Conservation (phyloP, 2,113 vertebrate genomes). For the Dipodomys ordii region DNA sequence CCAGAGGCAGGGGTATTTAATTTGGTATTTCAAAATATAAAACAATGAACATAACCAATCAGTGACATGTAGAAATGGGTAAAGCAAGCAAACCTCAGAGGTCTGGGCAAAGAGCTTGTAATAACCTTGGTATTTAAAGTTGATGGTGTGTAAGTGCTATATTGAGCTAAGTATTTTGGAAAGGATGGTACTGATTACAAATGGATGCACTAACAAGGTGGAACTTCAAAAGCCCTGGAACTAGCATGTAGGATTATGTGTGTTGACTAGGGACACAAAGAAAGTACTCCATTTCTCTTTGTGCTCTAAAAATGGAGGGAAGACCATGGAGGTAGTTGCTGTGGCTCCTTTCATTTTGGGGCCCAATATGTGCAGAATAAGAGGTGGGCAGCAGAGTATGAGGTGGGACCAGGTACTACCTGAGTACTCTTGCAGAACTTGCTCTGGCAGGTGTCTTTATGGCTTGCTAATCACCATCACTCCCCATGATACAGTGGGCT, state of each 20-base stretch:
- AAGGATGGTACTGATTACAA: background rate
- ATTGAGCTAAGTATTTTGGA: background rate
- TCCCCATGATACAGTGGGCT: background rate
- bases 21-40: background rate
- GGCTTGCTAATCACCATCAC: background rate
- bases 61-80: background rate
- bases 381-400: background rate
- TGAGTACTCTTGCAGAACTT: too few relatives aligned
- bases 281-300: background rate
- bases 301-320: background rate
- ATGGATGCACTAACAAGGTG: background rate
- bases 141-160: background rate
- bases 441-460: background rate
- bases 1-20: background rate
- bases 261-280: background rate
- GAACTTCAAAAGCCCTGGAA: background rate
- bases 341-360: background rate
- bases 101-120: background rate
- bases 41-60: background rate
- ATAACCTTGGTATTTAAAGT: background rate
- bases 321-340: background rate
- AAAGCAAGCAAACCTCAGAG: background rate
- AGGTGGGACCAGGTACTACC: too few relatives aligned
- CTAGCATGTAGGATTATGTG: background rate
- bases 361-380: background rate